phyloP scores from a whole-genome alignment of 2,797 vertebrate genomes.

The Novumbra hubbsi region DNA sequence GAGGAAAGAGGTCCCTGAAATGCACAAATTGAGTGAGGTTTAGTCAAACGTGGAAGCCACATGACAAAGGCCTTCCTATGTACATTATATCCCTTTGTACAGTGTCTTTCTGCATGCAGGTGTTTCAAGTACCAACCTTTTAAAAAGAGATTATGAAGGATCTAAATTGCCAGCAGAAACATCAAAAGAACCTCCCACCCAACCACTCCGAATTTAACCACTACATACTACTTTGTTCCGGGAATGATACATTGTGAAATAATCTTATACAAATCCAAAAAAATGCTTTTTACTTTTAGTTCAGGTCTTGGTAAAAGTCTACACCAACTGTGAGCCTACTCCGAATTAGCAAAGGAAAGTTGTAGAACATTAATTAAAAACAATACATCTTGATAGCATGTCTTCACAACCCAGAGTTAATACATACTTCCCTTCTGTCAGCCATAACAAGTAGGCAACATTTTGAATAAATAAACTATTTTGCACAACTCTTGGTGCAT shows the following conservation, averaged over 20 bases:
- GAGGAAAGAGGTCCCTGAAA: constrained; percentile 67
- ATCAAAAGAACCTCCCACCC: constrained; percentile 12
- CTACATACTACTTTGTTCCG: not conserved
- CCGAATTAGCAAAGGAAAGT: too few species aligned
- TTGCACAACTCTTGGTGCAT: too few species aligned
- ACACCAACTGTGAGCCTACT: not conserved
- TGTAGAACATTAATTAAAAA: too few species aligned
- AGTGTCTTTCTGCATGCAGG: constrained; percentile 10
- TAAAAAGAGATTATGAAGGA: constrained; percentile 26
- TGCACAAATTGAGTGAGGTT: constrained; percentile 27
- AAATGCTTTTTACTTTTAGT: constrained; percentile 4
- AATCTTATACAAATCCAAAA: constrained; percentile 20
- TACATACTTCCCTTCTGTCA: too few species aligned
- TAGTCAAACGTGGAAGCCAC: not conserved
- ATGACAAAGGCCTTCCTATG: constrained; percentile 15
- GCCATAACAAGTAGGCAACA: too few species aligned
- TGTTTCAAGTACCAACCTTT: constrained; percentile 22
- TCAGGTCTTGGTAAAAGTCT: not conserved
- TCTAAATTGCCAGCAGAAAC: constrained; percentile 8
- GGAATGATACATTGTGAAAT: constrained; percentile 20
- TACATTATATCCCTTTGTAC: constrained; percentile 13
- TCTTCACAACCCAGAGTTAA: too few species aligned
- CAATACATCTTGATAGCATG: too few species aligned
- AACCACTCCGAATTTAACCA: not conserved
- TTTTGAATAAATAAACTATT: too few species aligned